A percentile compares a stretch with the other conserved stretches of the same genome.
These are phyloP conservation scores for Oryzias dopingdopingensis DNA, from an alignment of 2,797 vertebrate species.

Conservation along the genomic window DNA sequence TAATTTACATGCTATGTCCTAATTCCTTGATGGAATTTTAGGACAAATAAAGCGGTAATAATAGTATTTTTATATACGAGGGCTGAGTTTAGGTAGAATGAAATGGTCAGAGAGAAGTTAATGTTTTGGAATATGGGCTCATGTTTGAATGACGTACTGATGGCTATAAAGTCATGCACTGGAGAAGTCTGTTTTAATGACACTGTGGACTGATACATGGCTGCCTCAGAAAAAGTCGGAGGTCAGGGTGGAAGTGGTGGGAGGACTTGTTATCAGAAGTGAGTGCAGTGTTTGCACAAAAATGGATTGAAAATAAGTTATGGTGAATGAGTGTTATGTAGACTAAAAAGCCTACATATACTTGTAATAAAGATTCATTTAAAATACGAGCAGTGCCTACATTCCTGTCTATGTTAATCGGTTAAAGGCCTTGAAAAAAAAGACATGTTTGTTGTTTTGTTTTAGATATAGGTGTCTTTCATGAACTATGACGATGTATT, in stretches of 20 bases:
- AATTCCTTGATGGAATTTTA: conserved; percentile 14
- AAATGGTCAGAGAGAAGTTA: conserved; percentile 62
- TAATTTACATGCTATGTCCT: background rate
- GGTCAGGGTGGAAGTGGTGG: conserved; percentile 40
- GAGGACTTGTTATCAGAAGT: conserved; percentile 40
- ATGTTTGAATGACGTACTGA: conserved; percentile 14
- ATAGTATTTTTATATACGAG: conserved; percentile 41
- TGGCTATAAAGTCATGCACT: conserved; percentile 5
- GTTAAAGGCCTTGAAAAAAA: background rate
- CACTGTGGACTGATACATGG: conserved; percentile 25
- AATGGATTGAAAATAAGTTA: conserved; percentile 48
- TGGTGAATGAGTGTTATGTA: conserved; percentile 52
- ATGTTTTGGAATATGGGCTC: conserved; percentile 21
- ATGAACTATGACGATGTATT: background rate
- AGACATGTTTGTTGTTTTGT: background rate
- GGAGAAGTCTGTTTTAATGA: conserved; percentile 13
- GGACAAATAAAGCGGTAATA: conserved; percentile 23
- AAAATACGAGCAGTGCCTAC: conserved; percentile 57
- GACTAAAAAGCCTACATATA: conserved; percentile 58
- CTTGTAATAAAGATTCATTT: conserved; percentile 65
- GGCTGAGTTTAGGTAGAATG: conserved; percentile 25
- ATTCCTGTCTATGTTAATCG: conserved; percentile 43
- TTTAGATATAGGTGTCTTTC: background rate
- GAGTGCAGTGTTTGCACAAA: conserved; percentile 62
- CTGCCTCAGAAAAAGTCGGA: conserved; percentile 32